Evolutionary conservation across 2,888 invertebrate genomes (phyloP).

Genomic region (Sisyra nigra): DNA sequence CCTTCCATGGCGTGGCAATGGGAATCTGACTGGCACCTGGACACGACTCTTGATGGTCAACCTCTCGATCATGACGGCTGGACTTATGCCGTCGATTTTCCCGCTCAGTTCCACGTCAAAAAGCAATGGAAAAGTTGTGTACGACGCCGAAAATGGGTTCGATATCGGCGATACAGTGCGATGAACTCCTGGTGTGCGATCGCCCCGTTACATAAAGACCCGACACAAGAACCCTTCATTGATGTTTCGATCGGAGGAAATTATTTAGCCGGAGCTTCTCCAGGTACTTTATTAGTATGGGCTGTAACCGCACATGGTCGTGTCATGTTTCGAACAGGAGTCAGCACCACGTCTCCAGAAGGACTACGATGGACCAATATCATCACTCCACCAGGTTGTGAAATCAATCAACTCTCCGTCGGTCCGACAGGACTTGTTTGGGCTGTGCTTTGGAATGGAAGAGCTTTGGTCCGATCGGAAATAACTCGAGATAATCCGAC

Average conservation of each 20-base stretch:
- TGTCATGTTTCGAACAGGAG: slow-evolving; percentile 73
- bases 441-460: slow-evolving; percentile 72
- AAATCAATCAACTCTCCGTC: slow-evolving; percentile 72
- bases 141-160: slow-evolving; percentile 74
- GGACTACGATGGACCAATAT: slow-evolving; percentile 74
- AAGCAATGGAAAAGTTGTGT: slow-evolving; percentile 87
- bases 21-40: slow-evolving; percentile 88
- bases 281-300: slow-evolving; percentile 74
- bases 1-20: slow-evolving; percentile 95
- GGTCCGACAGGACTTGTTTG: slow-evolving; percentile 78
- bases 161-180: slow-evolving; percentile 74
- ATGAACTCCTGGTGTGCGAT: slow-evolving; percentile 89
- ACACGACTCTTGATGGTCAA: slow-evolving; percentile 70
- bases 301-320: slow-evolving; percentile 83
- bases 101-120: slow-evolving; percentile 59
- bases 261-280: slow-evolving; percentile 57
- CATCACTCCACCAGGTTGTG: slow-evolving; percentile 58
- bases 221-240: slow-evolving; percentile 83
- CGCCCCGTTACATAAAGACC: slow-evolving; percentile 75
- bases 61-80: slow-evolving; percentile 83
- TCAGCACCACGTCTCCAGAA: slow-evolving; percentile 68
- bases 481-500: slow-evolving; percentile 60
- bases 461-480: slow-evolving; percentile 65
- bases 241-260: slow-evolving; percentile 80
- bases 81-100: slow-evolving; percentile 88